Evolutionary conservation across 2,113 vertebrate genomes (phyloP), one percentile per base, ranked within the genome.

Genomic region (Upupa epops): DNA sequence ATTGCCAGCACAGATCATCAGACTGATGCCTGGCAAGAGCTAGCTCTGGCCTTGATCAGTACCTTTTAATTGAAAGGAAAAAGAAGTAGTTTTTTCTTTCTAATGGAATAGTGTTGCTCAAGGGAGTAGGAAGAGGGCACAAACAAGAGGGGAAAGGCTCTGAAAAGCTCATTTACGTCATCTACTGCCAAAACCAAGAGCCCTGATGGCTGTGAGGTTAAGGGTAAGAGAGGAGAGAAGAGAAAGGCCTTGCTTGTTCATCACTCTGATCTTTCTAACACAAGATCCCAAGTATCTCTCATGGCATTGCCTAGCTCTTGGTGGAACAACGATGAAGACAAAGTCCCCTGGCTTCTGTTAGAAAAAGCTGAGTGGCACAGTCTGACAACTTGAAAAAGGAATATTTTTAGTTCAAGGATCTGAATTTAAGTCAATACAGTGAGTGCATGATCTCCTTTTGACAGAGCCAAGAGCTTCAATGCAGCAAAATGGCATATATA

Each of bases 31-130:
- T 94, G 83, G 88, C 59, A 96, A 88, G 84, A 95, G 75, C 55
- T 49, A 31, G 59, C 86, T 19, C 45, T 93, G 88, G 73, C 55
- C 77, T 88, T 89, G 36, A 59, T 90, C 70, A 76, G 80, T 83
- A 54, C 22, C 75, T 91, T 82, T 92, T 91, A 94, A 96, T 96
- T 94, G 92, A 92, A 96, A 95, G 73, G 78, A 71, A 89, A 88
- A 59, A 54, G 5, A 29, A 40, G 20, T 51, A 61, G 21, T 56
- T 71, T 73, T 37, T n/a, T 70, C 20, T 75, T 83, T 87, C 26
- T 65, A 71, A 60, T 83, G 65, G 46, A 83, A 80, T 28, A 74
- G 8, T 61, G 28, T 25, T 76, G 29, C 55, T 87, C 52, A 71
- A 64, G 54, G 14, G 75, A 48, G 40, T 5, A 54, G 26, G 18